Evolutionary conservation across 1,140 invertebrate species (phyloP).

Genomic region (Acyrthosiphon pisum): DNA sequence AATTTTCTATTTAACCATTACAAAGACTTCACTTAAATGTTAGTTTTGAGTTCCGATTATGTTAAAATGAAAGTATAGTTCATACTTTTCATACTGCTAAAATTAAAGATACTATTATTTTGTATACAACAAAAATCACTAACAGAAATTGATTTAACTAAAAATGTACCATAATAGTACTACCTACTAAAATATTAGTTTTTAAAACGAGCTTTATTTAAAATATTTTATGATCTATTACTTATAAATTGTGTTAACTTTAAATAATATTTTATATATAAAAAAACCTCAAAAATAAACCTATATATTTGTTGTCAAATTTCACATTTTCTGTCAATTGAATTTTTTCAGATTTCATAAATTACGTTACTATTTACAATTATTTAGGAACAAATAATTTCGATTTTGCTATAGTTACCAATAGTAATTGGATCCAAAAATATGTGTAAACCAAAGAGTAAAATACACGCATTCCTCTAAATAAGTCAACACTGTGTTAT

Average conservation of each 20-base stretch:
- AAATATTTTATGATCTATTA: background rate
- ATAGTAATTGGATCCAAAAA: constrained; percentile 46
- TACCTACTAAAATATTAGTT: background rate
- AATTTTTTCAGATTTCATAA: background rate
- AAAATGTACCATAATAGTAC: background rate
- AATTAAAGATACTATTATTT: background rate
- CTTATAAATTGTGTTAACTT: background rate
- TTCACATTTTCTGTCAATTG: background rate
- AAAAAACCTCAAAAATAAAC: background rate
- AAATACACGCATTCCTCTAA: constrained; percentile 48
- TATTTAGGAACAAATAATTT: background rate
- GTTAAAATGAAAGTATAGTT: background rate
- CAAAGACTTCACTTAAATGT: background rate
- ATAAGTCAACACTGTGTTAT: constrained; percentile 56
- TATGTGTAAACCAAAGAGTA: background rate
- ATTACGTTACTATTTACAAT: background rate
- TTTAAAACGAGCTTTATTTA: background rate
- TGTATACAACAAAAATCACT: background rate
- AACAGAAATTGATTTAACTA: background rate
- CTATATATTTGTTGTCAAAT: background rate
- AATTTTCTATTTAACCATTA: background rate
- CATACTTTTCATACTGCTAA: background rate
- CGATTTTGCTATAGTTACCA: constrained; percentile 6
- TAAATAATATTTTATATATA: background rate
- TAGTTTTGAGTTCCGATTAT: background rate